Evolutionary conservation across 37 sponge, comb jelly and placozoan genomes (phyloP).

Genomic region (Eunapius fragilis): DNA sequence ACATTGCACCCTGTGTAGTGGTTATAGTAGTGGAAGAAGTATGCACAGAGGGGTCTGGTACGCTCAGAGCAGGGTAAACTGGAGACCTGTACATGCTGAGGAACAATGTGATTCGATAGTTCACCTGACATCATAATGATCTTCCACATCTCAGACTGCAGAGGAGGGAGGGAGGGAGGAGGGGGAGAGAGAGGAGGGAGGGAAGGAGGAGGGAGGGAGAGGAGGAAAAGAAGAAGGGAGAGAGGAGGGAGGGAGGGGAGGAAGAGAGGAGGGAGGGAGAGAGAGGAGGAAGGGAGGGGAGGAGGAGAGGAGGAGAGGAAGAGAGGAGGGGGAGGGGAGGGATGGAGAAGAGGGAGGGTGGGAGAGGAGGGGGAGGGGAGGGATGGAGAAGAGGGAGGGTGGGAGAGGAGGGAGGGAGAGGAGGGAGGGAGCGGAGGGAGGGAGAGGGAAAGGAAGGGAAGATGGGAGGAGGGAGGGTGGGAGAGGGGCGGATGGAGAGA

Average conservation of each 20-base stretch:
- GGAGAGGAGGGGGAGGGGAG: conserved; percentile 32
- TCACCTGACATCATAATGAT: not conserved
- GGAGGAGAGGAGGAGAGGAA: conserved; percentile 30
- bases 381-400: conserved; percentile 34
- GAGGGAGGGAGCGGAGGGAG: conserved; percentile 16
- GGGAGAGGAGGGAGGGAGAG: conserved; percentile 5
- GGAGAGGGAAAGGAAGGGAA: conserved; percentile 1
- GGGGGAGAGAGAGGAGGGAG: conserved; percentile 8
- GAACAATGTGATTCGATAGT: no score
- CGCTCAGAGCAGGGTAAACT: no score
- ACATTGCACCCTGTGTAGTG: no score
- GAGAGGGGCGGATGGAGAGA: not conserved
- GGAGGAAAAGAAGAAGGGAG: conserved; percentile 10
- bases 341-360: conserved; percentile 31
- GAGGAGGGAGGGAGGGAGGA: conserved; percentile 15
- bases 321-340: conserved; percentile 39
- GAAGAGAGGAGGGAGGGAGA: conserved; percentile 44
- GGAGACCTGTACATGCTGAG: no score
- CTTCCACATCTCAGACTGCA: not conserved
- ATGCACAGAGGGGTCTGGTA: no score
- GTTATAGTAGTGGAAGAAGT: no score
- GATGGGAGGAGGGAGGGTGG: conserved; percentile 17
- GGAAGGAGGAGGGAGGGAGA: conserved; percentile 20
- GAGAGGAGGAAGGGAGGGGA: conserved; percentile 36
- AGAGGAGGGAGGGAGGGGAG: conserved; percentile 40